Evolutionary conservation across 2,888 invertebrate genomes (phyloP), one percentile per base, ranked within the genome.

Genomic region (Caenorhabditis sp.): DNA sequence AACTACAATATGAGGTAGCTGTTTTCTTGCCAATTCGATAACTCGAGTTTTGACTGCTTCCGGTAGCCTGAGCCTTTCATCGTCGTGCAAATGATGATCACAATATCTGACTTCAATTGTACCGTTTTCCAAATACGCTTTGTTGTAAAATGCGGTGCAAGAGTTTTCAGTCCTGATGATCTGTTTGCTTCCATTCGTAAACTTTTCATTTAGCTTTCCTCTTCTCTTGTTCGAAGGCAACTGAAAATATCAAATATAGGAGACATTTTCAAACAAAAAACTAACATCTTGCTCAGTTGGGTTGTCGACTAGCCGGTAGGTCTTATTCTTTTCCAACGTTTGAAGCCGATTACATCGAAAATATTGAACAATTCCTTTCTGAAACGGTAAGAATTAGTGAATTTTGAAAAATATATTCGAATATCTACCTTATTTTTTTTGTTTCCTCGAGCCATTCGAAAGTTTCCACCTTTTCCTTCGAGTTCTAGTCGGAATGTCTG

Each of bases 381-480:
- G 10, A 31, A 31, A 31, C 4, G 10, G 31, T 31, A 10, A 31
- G 4, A 6, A 6, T 31, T 6, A 31, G 10, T 31, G 31, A 31
- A 31, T 6, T 6, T 31, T 10, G 10, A 31, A 31, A 31, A 31
- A 6, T 10, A 31, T 31, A 31, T n/a, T n/a, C n/a, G n/a, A 31
- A 31, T 31, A 31, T 10, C 4, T 31, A 31, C 31, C 31, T 74
- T 79, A 24, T 75, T 76, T 65, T 76, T 76, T 49, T 82, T 82
- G 62, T 80, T 82, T 54, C 82, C 82, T 64, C 82, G 69, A 10
- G 80, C 77, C 82, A 82, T 82, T 31, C 82, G 67, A 69, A 82
- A 82, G 59, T 82, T 82, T 37, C 82, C 82, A 23, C 82, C 82
- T 57, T 78, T 77, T 50, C 79, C 79, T 62, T 82, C 82, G n/a